phyloP scores from a whole-genome alignment of 2,888 invertebrate species.

The Pseudoips prasinana region DNA sequence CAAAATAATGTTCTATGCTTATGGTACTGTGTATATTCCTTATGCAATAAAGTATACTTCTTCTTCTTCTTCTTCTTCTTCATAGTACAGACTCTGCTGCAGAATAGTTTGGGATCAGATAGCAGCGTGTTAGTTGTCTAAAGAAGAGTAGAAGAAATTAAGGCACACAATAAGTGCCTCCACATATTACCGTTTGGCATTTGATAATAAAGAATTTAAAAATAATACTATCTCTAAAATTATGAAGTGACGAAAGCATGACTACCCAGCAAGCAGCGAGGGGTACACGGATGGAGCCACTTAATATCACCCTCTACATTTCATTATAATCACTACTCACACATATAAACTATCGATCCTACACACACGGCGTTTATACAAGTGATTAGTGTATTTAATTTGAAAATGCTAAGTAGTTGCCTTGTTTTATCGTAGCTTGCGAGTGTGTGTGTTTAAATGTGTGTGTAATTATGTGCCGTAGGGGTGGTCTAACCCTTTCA shows the following conservation, averaged over 20 bases:
- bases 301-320: conserved; percentile 80
- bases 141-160: no score
- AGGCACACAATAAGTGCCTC: no score
- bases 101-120: no score
- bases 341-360: conserved; percentile 73
- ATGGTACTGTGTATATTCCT: no score
- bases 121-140: no score
- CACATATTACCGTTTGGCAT: no score
- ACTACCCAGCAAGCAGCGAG: conserved; percentile 60
- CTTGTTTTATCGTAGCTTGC: conserved; percentile 66
- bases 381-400: conserved; percentile 82
- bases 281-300: conserved; percentile 77
- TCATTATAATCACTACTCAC: conserved; percentile 79
- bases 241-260: conserved; percentile 73
- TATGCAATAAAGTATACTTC: no score
- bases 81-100: no score
- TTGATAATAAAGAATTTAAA: conserved; percentile 11
- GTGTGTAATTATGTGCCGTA: conserved; percentile 63
- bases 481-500: conserved; percentile 72
- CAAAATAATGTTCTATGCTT: no score
- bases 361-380: conserved; percentile 68
- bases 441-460: conserved; percentile 46
- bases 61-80: no score
- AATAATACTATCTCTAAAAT: conserved; percentile 62
- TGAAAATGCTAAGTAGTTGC: conserved; percentile 82